phyloP scores from a whole-genome alignment of 2,113 vertebrate genomes.

The Anseranas semipalmata region DNA sequence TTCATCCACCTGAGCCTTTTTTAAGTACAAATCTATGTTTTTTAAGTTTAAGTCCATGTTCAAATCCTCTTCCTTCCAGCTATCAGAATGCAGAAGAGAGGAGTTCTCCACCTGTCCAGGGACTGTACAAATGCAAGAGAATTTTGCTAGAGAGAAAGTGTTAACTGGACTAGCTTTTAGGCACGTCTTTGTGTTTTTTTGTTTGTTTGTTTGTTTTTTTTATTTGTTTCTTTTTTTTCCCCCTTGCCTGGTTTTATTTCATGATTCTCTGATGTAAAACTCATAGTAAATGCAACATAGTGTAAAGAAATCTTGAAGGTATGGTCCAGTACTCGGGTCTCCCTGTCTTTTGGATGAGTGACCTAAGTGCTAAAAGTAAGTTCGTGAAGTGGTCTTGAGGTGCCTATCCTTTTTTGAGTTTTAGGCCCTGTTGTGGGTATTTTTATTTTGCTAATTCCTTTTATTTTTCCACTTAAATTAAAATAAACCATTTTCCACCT shows the following conservation, averaged over 20 bases:
- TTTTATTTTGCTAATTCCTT: neutral
- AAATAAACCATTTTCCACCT: neutral
- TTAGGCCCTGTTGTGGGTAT: neutral
- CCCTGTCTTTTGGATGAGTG: neutral
- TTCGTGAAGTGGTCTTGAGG: neutral
- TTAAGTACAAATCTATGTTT: too few relatives aligned
- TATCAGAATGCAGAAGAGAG: neutral
- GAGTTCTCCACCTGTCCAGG: neutral
- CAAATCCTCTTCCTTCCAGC: neutral
- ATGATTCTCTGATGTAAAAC: neutral
- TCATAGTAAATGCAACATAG: neutral
- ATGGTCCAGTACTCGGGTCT: neutral
- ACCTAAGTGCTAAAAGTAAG: neutral
- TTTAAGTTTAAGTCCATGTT: too few relatives aligned
- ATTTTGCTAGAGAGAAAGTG: neutral
- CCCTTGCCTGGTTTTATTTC: neutral
- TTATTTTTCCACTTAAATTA: neutral
- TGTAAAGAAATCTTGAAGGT: neutral
- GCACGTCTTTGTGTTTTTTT: neutral
- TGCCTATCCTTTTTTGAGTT: neutral
- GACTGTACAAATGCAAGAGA: neutral
- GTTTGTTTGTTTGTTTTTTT: fast-evolving
- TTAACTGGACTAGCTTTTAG: neutral
- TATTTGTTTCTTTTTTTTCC: fast-evolving
- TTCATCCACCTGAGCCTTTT: neutral